A percentile compares a stretch with the other conserved stretches of the same genome.
Evolutionary conservation across 1,140 invertebrate genomes (phyloP).

Genomic region (Caerostris extrusa): DNA sequence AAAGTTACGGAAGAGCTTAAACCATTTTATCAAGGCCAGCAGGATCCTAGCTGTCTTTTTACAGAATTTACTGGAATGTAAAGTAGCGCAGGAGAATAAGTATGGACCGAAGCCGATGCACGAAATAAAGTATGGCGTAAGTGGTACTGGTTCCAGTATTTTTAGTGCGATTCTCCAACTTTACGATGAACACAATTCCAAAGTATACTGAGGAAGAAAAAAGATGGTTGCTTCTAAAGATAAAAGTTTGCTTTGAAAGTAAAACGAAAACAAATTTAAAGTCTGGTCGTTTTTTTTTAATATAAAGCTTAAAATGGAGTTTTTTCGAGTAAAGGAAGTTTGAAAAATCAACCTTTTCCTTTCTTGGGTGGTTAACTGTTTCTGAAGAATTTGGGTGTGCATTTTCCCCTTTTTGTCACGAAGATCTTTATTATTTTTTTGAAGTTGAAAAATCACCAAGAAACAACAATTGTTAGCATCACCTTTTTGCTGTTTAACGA

Average conservation of each 20-base stretch:
- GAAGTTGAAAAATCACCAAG: background rate
- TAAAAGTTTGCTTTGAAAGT: constrained; percentile 42
- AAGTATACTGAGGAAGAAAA: background rate
- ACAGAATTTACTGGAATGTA: constrained; percentile 35
- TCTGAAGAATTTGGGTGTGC: background rate
- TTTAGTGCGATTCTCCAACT: constrained; percentile 46
- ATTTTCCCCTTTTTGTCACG: background rate
- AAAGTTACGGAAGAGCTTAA: background rate
- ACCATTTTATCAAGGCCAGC: background rate
- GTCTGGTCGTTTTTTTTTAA: background rate
- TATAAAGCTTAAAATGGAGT: constrained; percentile 18
- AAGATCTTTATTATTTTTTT: background rate
- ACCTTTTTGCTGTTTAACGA: background rate
- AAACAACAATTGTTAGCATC: background rate
- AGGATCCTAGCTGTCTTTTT: background rate
- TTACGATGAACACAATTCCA: constrained; percentile 10
- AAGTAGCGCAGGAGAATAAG: constrained; percentile 18
- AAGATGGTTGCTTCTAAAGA: background rate
- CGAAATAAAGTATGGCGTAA: constrained; percentile 43
- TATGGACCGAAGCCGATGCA: constrained; percentile 38
- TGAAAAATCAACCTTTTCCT: background rate
- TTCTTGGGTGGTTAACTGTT: background rate
- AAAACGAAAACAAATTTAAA: constrained; percentile 34
- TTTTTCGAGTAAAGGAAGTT: background rate
- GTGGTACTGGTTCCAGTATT: background rate